A percentile compares a stretch with the other conserved stretches of the same genome.
Conservation (phyloP, 2,888 invertebrate species). For the Adela reaumurella region DNA sequence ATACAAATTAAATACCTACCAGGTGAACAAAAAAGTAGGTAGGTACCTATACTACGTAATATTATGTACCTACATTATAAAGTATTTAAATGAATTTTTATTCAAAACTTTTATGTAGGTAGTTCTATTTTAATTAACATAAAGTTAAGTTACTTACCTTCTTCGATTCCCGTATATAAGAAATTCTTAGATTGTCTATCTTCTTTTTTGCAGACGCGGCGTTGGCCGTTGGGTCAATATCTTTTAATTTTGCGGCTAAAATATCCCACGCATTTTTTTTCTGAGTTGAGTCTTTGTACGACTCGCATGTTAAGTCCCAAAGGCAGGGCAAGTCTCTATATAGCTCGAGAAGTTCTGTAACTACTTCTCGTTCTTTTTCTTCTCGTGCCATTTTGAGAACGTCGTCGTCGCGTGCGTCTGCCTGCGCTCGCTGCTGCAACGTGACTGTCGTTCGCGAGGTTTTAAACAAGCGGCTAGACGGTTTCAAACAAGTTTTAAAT, state of each 20-base stretch:
- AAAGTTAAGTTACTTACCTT: not conserved
- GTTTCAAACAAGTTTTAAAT: not conserved
- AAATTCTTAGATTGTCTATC: not conserved
- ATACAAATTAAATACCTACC: constrained; percentile 3
- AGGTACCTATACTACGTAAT: constrained; percentile 3
- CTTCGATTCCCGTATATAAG: not conserved
- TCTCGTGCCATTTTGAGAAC: not conserved
- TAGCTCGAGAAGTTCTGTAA: not conserved
- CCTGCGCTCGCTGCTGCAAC: no score
- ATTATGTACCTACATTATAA: constrained; percentile 3
- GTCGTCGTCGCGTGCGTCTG: no score
- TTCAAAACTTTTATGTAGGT: constrained; percentile 3
- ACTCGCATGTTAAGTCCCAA: not conserved
- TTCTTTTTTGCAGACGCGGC: not conserved
- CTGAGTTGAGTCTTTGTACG: not conserved
- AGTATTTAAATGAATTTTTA: constrained; percentile 2
- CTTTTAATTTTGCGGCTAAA: not conserved
- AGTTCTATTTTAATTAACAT: constrained; percentile 1
- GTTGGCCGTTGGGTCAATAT: not conserved
- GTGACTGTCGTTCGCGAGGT: not conserved
- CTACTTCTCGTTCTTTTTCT: not conserved
- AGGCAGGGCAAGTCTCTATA: not conserved
- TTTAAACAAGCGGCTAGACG: not conserved
- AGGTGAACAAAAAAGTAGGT: constrained; percentile 3
- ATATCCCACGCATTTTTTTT: not conserved